Evolutionary conservation across 2,113 vertebrate genomes (phyloP).

Genomic region (Mastomys coucha): DNA sequence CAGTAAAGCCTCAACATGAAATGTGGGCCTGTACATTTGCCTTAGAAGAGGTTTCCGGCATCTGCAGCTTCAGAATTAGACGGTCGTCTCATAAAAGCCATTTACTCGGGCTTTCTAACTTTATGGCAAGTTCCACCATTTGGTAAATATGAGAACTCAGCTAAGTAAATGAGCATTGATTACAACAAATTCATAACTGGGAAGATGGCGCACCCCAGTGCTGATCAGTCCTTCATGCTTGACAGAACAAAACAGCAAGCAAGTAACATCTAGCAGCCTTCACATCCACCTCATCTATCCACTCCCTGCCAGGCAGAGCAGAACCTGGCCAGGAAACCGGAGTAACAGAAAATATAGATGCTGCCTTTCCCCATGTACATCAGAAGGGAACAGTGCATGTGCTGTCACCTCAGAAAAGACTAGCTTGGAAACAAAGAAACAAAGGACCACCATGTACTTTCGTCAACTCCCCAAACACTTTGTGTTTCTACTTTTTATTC

Average conservation of each 20-base stretch:
- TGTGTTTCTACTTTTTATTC: not conserved
- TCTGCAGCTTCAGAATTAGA: not conserved
- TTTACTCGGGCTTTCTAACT: not conserved
- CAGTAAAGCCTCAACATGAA: not conserved
- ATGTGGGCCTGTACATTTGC: not conserved
- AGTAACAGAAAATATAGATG: not conserved
- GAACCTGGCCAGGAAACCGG: not conserved
- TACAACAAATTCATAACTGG: not conserved
- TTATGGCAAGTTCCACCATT: not conserved
- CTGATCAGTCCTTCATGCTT: not conserved
- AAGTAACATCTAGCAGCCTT: accelerated
- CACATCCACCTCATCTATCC: too few species aligned
- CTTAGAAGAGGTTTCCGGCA: not conserved
- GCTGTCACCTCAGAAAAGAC: not conserved
- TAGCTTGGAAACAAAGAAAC: not conserved
- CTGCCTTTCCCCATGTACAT: not conserved
- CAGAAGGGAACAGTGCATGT: not conserved
- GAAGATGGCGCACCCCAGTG: not conserved
- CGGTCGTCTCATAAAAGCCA: not conserved
- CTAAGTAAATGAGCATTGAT: not conserved
- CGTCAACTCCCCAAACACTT: not conserved
- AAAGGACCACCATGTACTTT: not conserved
- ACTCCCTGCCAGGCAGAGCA: not conserved
- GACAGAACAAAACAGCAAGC: not conserved
- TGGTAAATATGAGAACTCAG: not conserved